Conservation (phyloP, 2,113 vertebrate species). For the Cyanoramphus novaezelandiae region DNA sequence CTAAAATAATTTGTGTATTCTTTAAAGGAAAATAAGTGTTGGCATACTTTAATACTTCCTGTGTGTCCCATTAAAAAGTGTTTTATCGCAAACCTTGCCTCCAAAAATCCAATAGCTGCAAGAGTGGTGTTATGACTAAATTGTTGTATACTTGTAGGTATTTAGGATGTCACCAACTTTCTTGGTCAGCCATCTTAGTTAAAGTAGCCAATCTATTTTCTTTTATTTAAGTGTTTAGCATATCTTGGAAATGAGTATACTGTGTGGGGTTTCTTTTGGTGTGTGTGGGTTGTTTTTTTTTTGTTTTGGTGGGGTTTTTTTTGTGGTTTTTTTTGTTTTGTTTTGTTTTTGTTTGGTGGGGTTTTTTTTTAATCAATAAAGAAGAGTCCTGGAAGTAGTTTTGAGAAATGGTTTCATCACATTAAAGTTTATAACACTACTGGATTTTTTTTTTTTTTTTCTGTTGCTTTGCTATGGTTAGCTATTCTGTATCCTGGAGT, state of each 20-base stretch:
- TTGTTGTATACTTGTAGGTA: neutral
- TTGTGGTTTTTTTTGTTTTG: no score
- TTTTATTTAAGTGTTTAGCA: neutral
- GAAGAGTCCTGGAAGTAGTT: neutral
- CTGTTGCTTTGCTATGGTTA: neutral
- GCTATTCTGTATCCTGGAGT: neutral
- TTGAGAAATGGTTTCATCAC: neutral
- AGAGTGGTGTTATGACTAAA: neutral
- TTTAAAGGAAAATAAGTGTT: neutral
- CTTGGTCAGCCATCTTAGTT: neutral
- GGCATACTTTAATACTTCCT: neutral
- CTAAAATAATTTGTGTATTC: neutral
- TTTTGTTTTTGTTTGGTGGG: no score
- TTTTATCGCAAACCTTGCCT: neutral
- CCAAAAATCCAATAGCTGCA: neutral
- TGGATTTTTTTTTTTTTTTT: neutral
- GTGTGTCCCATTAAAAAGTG: neutral
- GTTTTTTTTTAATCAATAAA: neutral
- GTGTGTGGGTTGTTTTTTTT: no score
- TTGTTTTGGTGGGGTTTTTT: no score
- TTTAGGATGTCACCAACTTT: neutral
- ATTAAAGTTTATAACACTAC: neutral
- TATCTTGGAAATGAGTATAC: neutral
- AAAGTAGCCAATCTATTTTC: neutral
- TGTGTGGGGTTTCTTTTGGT: neutral